Evolutionary conservation across 2,797 vertebrate genomes (phyloP).

Genomic region (Siniperca scherzeri): DNA sequence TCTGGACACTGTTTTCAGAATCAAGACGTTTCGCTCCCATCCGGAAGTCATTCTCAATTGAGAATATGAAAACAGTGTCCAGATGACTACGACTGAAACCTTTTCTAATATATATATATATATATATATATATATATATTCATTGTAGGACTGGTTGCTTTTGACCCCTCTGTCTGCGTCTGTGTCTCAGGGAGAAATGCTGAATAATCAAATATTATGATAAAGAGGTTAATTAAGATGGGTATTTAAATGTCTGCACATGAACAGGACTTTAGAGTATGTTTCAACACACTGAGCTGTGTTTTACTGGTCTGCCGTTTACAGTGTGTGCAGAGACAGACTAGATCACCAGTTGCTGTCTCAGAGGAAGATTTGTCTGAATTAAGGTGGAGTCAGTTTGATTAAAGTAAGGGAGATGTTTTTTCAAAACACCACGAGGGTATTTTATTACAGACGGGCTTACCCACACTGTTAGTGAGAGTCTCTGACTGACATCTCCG

Average conservation of each 20-base stretch:
- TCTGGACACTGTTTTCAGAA: no score
- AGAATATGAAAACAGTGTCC: no score
- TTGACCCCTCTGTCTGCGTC: not conserved
- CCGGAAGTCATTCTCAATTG: no score
- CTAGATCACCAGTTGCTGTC: slow-evolving; percentile 19
- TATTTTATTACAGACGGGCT: slow-evolving; percentile 15
- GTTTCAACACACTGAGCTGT: slow-evolving; percentile 9
- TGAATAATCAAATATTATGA: not conserved
- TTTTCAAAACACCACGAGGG: not conserved
- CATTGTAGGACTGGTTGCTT: not conserved
- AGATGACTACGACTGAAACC: no score
- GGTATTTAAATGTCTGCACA: not conserved
- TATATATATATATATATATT: not conserved
- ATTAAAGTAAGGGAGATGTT: slow-evolving; percentile 22
- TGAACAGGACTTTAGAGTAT: not conserved
- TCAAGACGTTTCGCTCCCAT: no score
- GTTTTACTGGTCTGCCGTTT: slow-evolving; percentile 16
- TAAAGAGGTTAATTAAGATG: not conserved
- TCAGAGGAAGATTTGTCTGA: slow-evolving; percentile 29
- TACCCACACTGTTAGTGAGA: not conserved
- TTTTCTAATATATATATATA: no score
- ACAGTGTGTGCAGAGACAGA: not conserved
- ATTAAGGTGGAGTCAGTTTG: slow-evolving; percentile 15
- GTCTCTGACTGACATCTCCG: slow-evolving; percentile 2
- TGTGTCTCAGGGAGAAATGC: not conserved